A percentile compares a stretch with the other conserved stretches of the same genome.
Conservation (phyloP, 2,113 vertebrate genomes). For the Ciconia boyciana region DNA sequence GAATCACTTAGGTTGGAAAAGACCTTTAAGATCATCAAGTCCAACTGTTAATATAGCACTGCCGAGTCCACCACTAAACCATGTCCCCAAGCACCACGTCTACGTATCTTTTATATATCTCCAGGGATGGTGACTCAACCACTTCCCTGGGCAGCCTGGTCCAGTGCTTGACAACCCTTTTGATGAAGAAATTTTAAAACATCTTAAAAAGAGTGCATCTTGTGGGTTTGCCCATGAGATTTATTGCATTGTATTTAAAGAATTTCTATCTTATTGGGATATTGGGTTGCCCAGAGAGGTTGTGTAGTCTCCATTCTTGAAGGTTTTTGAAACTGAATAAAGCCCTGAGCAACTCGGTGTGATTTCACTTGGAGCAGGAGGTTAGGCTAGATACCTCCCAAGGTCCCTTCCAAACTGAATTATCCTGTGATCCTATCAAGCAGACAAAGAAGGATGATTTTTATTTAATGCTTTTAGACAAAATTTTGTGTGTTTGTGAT, state of each 20-base stretch:
- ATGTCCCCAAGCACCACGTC: no score
- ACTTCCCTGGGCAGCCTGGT: no score
- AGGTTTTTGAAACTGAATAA: neutral
- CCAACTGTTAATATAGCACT: no score
- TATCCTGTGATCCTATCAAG: neutral
- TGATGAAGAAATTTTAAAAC: no score
- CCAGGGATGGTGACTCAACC: no score
- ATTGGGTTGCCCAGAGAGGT: neutral
- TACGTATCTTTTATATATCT: no score
- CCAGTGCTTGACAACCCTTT: no score
- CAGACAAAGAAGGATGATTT: neutral
- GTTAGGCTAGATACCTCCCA: neutral
- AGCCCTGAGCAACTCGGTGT: neutral
- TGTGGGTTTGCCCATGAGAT: neutral
- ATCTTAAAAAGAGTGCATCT: neutral
- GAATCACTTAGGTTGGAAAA: no score
- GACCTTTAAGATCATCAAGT: no score
- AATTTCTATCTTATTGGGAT: neutral
- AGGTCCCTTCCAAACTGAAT: neutral
- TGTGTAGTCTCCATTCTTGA: neutral
- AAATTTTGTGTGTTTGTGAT: accelerated
- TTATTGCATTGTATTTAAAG: neutral
- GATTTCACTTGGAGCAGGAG: neutral
- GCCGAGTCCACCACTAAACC: no score
- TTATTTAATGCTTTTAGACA: neutral